Evolutionary conservation across 2,888 invertebrate genomes (phyloP).

Genomic region (Corbicula japonica): DNA sequence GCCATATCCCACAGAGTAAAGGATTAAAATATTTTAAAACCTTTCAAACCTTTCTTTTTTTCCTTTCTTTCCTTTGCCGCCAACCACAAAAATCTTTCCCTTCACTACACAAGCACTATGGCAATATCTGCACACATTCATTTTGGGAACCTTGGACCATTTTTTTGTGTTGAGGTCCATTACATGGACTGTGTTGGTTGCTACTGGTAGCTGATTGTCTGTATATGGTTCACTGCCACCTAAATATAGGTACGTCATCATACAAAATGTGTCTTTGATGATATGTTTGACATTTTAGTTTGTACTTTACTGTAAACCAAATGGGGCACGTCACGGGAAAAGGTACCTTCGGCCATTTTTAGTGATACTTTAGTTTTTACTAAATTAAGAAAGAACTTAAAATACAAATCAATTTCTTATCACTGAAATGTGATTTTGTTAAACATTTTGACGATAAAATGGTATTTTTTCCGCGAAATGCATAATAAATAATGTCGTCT

Average conservation of each 20-base stretch:
- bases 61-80: constrained; percentile 71
- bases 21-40: neutral
- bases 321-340: neutral
- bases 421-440: neutral
- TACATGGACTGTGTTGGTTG: constrained; percentile 58
- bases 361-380: neutral
- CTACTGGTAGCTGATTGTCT: constrained; percentile 26
- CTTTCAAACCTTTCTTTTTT: neutral
- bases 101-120: constrained; percentile 68
- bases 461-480: no score
- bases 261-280: neutral
- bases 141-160: constrained; percentile 66
- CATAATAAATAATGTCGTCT: no score
- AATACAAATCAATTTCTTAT: neutral
- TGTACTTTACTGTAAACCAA: neutral
- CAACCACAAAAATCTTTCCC: constrained; percentile 75
- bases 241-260: neutral
- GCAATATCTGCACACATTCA: constrained; percentile 66
- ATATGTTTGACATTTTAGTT: neutral
- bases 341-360: neutral
- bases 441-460: no score
- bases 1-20: neutral
- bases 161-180: constrained; percentile 58
- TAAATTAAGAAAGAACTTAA: neutral
- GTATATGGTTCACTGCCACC: constrained; percentile 50